Conservation (phyloP, 2,797 vertebrate genomes). For the Cheracebus regulus region DNA sequence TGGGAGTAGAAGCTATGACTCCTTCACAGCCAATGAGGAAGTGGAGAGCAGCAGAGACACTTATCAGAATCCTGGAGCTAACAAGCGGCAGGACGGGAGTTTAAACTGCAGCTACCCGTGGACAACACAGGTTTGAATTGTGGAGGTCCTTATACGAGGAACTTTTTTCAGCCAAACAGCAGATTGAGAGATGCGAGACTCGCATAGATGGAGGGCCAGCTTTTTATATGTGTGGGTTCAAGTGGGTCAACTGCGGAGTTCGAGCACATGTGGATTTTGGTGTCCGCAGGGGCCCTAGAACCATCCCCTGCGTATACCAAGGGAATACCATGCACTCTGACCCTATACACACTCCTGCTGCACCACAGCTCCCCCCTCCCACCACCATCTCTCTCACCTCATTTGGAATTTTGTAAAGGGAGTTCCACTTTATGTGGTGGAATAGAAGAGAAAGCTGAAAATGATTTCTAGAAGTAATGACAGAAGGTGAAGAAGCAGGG, state of each 20-base stretch:
- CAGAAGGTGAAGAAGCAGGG: fast-evolving
- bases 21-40: background rate
- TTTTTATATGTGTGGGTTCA: background rate
- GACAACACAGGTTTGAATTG: background rate
- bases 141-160: background rate
- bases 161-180: background rate
- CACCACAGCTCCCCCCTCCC: background rate
- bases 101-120: background rate
- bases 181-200: background rate
- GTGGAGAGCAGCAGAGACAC: too few relatives aligned
- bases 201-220: background rate
- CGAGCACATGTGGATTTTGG: background rate
- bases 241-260: background rate
- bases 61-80: background rate
- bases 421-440: fast-evolving
- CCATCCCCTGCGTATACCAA: background rate
- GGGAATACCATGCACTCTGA: background rate
- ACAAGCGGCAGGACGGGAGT: background rate
- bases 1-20: background rate
- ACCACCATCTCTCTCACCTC: too few relatives aligned
- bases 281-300: background rate
- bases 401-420: too few relatives aligned
- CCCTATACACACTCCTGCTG: fast-evolving
- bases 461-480: background rate
- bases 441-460: fast-evolving